phyloP scores from a whole-genome alignment of 2,797 vertebrate genomes.

The Sphenopsis melanotis region DNA sequence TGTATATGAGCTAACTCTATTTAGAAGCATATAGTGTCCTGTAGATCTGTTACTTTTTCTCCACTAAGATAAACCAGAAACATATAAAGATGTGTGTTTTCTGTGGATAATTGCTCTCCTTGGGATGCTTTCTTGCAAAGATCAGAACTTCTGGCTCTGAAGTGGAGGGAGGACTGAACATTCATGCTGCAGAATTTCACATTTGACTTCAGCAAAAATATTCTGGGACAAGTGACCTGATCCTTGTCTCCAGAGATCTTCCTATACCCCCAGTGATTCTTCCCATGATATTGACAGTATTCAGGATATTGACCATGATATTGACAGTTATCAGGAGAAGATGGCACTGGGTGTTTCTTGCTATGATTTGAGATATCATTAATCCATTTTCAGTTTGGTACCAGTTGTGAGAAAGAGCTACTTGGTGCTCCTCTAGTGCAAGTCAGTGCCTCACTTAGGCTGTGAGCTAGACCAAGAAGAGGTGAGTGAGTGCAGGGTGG shows the following conservation, averaged over 20 bases:
- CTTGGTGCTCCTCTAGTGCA: not conserved
- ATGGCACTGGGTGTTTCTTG: not conserved
- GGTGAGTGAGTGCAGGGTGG: not conserved
- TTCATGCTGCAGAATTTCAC: not conserved
- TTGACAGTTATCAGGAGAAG: not conserved
- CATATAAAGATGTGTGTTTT: not conserved
- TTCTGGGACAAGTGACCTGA: not conserved
- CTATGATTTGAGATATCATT: not conserved
- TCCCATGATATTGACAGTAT: not conserved
- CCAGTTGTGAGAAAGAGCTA: not conserved
- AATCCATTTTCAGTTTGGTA: not conserved
- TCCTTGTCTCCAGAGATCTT: not conserved
- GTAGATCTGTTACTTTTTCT: not conserved
- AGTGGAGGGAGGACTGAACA: not conserved
- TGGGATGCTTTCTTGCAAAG: not conserved
- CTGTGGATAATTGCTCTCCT: not conserved
- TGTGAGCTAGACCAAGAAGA: not conserved
- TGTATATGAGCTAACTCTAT: not conserved
- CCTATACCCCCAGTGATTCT: accelerated
- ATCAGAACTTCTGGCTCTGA: not conserved
- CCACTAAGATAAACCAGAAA: not conserved
- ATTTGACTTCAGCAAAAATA: not conserved
- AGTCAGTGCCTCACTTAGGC: not conserved
- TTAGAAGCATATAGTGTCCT: not conserved
- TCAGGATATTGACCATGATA: not conserved